A percentile compares a stretch with the other conserved stretches of the same genome.
These are phyloP conservation scores for Toxotes jaculatrix DNA, from an alignment of 2,113 vertebrate genomes.

Conservation along the genomic window DNA sequence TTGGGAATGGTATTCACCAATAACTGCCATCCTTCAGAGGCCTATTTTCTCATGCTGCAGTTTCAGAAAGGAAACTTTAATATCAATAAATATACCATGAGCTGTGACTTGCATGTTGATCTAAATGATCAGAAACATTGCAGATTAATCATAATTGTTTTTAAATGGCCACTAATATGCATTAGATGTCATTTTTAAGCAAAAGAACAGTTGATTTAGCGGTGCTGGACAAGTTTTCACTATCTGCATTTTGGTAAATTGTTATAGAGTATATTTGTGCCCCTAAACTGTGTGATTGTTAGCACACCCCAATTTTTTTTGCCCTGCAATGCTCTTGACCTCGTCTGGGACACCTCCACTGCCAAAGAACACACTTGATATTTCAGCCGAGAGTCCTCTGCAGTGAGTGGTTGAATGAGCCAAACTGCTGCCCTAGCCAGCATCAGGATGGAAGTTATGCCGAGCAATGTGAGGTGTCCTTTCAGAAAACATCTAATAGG, in stretches of 20 bases:
- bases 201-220: conserved; percentile 29
- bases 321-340: not conserved
- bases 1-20: too few species aligned
- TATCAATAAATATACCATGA: not conserved
- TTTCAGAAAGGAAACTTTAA: not conserved
- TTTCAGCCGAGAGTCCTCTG: not conserved
- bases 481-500: not conserved
- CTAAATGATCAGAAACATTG: not conserved
- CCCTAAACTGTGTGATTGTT: conserved; percentile 7
- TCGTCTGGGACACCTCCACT: not conserved
- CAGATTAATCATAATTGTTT: not conserved
- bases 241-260: not conserved
- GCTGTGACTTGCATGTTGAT: not conserved
- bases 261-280: not conserved
- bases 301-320: conserved; percentile 17
- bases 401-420: not conserved
- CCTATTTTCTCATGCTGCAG: too few species aligned
- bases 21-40: too few species aligned
- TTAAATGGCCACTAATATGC: not conserved
- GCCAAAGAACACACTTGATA: not conserved
- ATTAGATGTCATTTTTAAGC: not conserved
- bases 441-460: not conserved
- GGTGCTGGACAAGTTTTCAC: not conserved
- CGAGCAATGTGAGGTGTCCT: not conserved
- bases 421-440: not conserved